Conservation (phyloP, 2,113 vertebrate genomes). For the Thryonomys swinderianus region DNA sequence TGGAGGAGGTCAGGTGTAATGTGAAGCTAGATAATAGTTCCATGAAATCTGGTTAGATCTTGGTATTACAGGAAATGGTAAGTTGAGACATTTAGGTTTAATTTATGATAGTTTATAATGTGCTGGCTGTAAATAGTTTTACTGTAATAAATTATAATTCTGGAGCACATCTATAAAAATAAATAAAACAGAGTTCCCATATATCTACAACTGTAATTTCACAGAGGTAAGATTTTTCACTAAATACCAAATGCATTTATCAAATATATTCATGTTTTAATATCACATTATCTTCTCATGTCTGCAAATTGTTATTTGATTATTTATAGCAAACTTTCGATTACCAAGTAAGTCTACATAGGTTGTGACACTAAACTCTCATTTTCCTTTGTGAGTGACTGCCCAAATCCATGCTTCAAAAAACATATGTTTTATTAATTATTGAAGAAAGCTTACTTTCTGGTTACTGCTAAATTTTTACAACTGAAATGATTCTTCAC, state of each 20-base stretch:
- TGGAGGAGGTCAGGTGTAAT: not conserved
- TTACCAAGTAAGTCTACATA: not conserved
- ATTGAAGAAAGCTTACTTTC: not conserved
- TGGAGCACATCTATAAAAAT: not conserved
- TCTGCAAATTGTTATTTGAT: not conserved
- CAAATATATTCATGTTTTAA: not conserved
- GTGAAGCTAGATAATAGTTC: not conserved
- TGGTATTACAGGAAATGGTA: not conserved
- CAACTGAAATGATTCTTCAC: not conserved
- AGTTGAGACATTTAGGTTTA: not conserved
- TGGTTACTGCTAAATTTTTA: not conserved
- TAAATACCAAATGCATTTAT: not conserved
- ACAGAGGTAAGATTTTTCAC: not conserved
- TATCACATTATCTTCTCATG: not conserved
- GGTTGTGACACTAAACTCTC: not conserved
- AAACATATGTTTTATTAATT: not conserved
- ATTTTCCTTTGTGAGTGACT: not conserved
- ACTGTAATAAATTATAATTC: not conserved
- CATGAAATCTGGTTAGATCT: not conserved
- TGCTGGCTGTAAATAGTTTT: not conserved
- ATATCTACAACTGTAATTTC: not conserved
- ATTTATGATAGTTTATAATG: not conserved
- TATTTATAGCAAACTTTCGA: not conserved
- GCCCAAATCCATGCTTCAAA: not conserved
- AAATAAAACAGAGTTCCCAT: not conserved